Conservation (phyloP, 2,888 invertebrate genomes). For the Aleiodes leptofemur region DNA sequence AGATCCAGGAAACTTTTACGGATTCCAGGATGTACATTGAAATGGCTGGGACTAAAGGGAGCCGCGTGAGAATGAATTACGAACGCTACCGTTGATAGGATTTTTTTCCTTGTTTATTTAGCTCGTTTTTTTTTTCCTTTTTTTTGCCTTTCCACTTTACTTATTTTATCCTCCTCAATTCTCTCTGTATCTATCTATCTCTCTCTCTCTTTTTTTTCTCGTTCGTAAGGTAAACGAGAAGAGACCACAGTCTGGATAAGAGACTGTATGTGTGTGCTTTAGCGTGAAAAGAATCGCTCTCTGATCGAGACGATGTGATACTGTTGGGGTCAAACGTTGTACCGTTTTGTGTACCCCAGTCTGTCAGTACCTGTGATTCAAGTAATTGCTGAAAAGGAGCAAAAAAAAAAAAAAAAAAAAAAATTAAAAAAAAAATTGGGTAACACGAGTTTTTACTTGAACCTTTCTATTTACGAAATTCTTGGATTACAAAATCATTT, state of each 20-base stretch:
- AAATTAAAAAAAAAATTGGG: conserved; percentile 1
- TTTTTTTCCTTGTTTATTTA: conserved; percentile 39
- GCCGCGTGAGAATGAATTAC: conserved; percentile 56
- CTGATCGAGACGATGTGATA: conserved; percentile 26
- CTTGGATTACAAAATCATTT: not conserved
- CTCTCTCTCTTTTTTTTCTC: not conserved
- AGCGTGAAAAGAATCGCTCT: conserved; percentile 28
- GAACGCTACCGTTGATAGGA: conserved; percentile 49
- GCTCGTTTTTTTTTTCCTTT: conserved; percentile 13
- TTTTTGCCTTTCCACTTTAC: not conserved
- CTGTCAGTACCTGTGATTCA: conserved; percentile 11
- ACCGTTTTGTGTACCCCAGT: conserved; percentile 22
- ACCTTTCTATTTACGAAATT: conserved; percentile 3
- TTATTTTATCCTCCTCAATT: not conserved
- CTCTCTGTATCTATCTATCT: not conserved
- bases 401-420: conserved; percentile 11
- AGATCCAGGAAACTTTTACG: conserved; percentile 60
- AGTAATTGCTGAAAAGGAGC: conserved; percentile 11
- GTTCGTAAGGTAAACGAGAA: not conserved
- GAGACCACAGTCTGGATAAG: not conserved
- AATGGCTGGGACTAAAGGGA: conserved; percentile 45
- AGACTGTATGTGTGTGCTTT: conserved; percentile 16
- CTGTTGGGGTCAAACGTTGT: conserved; percentile 24
- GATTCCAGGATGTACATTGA: conserved; percentile 56
- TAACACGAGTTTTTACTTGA: not conserved